Evolutionary conservation across 2,888 invertebrate species (phyloP).

Genomic region (Aleiodes testaceus): DNA sequence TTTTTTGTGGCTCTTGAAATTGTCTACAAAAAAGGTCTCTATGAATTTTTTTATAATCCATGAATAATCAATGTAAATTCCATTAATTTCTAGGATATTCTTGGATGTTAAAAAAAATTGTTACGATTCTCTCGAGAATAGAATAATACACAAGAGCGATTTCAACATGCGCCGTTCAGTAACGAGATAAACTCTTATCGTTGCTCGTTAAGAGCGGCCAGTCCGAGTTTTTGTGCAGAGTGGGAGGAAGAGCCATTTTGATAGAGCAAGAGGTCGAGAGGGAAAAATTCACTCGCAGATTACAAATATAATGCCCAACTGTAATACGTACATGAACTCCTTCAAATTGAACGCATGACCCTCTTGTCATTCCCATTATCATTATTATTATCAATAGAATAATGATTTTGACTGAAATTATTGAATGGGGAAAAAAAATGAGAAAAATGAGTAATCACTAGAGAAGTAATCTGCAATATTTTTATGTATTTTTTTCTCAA

Average conservation of each 20-base stretch:
- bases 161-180: slow-evolving; percentile 45
- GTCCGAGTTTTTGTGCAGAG: slow-evolving; percentile 12
- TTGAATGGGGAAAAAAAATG: slow-evolving; percentile 12
- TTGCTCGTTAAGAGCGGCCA: slow-evolving; percentile 46
- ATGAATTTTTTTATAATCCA: no score
- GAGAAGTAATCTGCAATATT: slow-evolving; percentile 38
- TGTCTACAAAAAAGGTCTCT: no score
- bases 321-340: slow-evolving; percentile 27
- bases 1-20: no score
- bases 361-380: slow-evolving; percentile 2
- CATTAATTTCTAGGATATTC: no score
- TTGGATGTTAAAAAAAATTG: no score
- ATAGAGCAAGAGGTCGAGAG: slow-evolving; percentile 38
- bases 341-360: slow-evolving; percentile 25
- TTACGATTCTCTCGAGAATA: slow-evolving; percentile 22
- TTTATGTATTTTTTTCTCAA: slow-evolving; percentile 5
- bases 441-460: slow-evolving; percentile 36
- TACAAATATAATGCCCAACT: slow-evolving; percentile 12
- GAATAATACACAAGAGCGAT: slow-evolving; percentile 27
- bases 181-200: slow-evolving; percentile 52
- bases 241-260: slow-evolving; percentile 2
- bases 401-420: neutral
- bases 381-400: neutral
- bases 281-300: neutral
- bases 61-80: no score